A percentile compares a stretch with the other conserved stretches of the same genome.
These are phyloP conservation scores for Euthynnus affinis DNA, from an alignment of 2,797 vertebrate species.

Conservation along the genomic window DNA sequence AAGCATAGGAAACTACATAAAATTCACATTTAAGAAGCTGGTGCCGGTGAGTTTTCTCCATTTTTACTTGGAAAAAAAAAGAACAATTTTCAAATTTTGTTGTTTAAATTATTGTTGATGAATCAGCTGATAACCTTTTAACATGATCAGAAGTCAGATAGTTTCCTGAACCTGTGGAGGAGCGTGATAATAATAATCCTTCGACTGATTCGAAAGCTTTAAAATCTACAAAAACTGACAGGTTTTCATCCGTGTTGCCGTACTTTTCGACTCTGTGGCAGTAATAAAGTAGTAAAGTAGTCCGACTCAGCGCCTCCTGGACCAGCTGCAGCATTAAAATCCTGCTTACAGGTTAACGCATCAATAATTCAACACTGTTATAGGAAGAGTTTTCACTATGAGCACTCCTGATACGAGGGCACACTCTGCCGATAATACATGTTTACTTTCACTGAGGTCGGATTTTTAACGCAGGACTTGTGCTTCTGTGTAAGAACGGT, in stretches of 20 bases:
- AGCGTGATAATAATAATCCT: too few relatives aligned
- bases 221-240: too few relatives aligned
- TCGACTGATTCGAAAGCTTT: too few relatives aligned
- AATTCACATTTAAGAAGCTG: background rate
- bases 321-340: constrained; percentile 47
- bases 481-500: too few relatives aligned
- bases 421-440: background rate
- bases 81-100: too few relatives aligned
- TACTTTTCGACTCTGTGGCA: constrained; percentile 10
- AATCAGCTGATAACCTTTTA: too few relatives aligned
- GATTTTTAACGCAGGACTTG: too few relatives aligned
- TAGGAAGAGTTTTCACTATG: constrained; percentile 48
- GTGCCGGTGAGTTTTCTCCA: background rate
- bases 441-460: constrained; percentile 6
- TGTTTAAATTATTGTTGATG: too few relatives aligned
- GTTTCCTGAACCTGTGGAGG: too few relatives aligned
- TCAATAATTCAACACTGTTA: constrained; percentile 67
- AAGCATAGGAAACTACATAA: background rate
- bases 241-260: background rate
- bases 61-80: too few relatives aligned
- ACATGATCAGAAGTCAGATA: too few relatives aligned
- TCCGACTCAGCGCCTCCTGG: constrained; percentile 45
- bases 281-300: constrained; percentile 11
- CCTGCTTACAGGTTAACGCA: constrained; percentile 60
- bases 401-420: constrained; percentile 6